These are phyloP conservation scores for Lithosia quadra DNA, from an alignment of 2,888 invertebrate species.

Conservation along the genomic window DNA sequence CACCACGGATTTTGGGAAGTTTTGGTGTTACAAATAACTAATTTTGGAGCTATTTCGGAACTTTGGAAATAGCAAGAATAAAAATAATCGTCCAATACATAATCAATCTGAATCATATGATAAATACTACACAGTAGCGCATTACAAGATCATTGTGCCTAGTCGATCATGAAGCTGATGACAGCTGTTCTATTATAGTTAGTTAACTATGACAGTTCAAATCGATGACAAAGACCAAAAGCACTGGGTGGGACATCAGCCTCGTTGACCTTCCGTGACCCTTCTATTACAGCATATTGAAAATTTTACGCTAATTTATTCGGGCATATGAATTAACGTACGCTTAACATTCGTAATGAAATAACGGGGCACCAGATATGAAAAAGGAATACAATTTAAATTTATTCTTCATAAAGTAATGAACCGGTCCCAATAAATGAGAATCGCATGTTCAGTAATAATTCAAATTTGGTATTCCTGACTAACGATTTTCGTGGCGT, in stretches of 20 bases:
- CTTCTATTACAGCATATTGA: constrained; percentile 67
- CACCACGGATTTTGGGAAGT: not conserved
- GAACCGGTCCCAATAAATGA: constrained; percentile 50
- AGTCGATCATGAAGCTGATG: constrained; percentile 23
- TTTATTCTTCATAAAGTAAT: constrained; percentile 30
- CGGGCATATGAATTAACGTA: constrained; percentile 2
- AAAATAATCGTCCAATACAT: not conserved
- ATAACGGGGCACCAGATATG: constrained; percentile 32
- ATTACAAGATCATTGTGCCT: constrained; percentile 30
- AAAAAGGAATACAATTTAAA: constrained; percentile 36
- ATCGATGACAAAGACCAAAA: constrained; percentile 66
- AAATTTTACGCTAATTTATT: constrained; percentile 59
- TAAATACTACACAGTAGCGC: constrained; percentile 5
- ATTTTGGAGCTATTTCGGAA: too few relatives aligned
- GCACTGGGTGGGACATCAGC: constrained; percentile 52
- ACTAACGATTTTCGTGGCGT: constrained; percentile 33
- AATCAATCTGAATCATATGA: constrained; percentile 6
- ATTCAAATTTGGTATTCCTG: constrained; percentile 51
- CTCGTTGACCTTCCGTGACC: constrained; percentile 67
- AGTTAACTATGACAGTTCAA: constrained; percentile 58
- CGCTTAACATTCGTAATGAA: constrained; percentile 33
- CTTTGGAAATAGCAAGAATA: not conserved
- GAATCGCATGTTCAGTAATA: constrained; percentile 51
- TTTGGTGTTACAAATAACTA: too few relatives aligned
- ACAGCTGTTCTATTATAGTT: constrained; percentile 44